Base-by-base conservation (phyloP, 2,113 vertebrate species). In the Carlito syrichta region DNA sequence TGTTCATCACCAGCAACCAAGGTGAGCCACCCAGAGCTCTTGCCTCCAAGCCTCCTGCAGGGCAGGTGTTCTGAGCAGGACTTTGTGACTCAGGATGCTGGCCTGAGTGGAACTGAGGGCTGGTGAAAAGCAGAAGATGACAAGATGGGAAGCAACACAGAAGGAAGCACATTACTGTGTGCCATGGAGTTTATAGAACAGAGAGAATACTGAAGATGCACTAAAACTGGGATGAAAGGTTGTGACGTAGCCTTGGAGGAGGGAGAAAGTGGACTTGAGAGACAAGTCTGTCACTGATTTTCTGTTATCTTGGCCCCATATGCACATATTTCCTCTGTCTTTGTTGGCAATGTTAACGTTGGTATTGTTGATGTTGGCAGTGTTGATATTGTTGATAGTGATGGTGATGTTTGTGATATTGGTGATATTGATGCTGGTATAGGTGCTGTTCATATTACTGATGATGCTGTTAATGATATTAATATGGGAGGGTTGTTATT, bases 101-200 rank as follows among this genome's bases (percentile, higher is more conserved):
- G 32, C n/a, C n/a, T 19, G 2, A 50, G 23, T 9, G 3, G 48
- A n/a, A 4, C 17, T 1, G 2, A 54, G 19, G 11, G 19, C 35
- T 27, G 5, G 1, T 4, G 14, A 40, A 19, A 54, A 25, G 22
- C 60, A 16, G 62, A 40, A 13, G 8, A 6, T 7, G 4, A 11
- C n/a, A 6, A 19, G 27, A 66, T 38, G 8, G 27, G 8, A 40
- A 58, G 32, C 19, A 2, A 2, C 23, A 2, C n/a, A 8, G 50
- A 86, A 27, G 23, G 22, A 0, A 0, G 0, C 2, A 0, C 32
- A 38, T 22, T 35, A 32, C 45, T 48, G 5, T 30, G 4, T n/a
- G 10, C 16, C 71, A 0, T 13, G 10, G 10, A 5, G n/a, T 22
- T 54, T 25, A 13, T 23, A 1, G 23, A 10, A 22, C 2, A 8